Percentiles rank a stretch among this genome's conserved stretches.
These are phyloP conservation scores for Callaeas wilsoni DNA, from an alignment of 2,113 vertebrate genomes.

Conservation along the genomic window DNA sequence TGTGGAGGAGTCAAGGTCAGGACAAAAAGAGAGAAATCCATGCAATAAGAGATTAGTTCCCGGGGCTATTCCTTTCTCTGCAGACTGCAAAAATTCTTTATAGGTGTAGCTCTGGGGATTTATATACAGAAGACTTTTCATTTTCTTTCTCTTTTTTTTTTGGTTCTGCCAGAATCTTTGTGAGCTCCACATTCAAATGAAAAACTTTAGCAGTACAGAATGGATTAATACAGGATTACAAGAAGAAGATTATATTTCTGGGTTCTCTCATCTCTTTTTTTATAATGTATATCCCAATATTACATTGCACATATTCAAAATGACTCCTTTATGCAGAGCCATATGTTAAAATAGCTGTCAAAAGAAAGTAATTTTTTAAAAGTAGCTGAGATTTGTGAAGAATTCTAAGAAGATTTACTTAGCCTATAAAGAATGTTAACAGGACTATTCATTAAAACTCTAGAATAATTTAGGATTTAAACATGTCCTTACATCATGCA, in stretches of 20 bases:
- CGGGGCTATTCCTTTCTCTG: conserved; percentile 21
- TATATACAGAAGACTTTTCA: conserved; percentile 18
- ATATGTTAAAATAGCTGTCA: background rate
- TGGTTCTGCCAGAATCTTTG: conserved; percentile 22
- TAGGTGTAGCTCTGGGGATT: conserved; percentile 34
- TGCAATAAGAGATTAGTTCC: conserved; percentile 28
- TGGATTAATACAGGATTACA: conserved; percentile 54
- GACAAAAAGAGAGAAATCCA: conserved; percentile 21
- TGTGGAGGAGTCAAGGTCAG: conserved; percentile 48
- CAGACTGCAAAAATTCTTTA: conserved; percentile 31
- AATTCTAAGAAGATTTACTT: conserved; percentile 36
- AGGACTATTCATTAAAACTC: conserved; percentile 1
- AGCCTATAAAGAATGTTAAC: background rate
- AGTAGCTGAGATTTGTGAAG: background rate
- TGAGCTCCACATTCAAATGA: conserved; percentile 15
- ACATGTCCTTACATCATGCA: background rate
- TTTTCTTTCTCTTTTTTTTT: conserved; percentile 5
- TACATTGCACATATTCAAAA: background rate
- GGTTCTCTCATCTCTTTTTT: background rate
- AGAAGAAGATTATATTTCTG: conserved; percentile 10
- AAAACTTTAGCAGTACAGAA: conserved; percentile 38
- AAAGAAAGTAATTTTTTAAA: conserved; percentile 8
- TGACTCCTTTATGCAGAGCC: background rate
- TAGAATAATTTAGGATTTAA: conserved; percentile 15
- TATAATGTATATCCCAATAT: background rate